Evolutionary conservation across 2,113 vertebrate species (phyloP), one percentile per base, ranked within the genome.

Genomic region (Hemicordylus capensis): DNA sequence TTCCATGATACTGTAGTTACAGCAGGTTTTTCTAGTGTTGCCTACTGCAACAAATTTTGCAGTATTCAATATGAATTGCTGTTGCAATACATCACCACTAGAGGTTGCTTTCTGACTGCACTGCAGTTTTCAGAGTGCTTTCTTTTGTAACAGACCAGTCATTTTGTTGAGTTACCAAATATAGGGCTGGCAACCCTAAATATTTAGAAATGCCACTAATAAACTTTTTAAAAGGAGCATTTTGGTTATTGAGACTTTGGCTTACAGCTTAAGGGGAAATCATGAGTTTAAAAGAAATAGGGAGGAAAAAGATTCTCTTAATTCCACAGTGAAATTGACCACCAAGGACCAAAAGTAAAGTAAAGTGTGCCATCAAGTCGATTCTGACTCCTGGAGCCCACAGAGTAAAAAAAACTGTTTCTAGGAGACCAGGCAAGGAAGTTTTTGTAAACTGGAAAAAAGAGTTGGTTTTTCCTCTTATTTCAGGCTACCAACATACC

Each of bases 101-200:
- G 94, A 93, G 93, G 94, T 78, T 86, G 76, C 73, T 78, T 89
- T 85, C 59, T 76, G 89, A 82, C 91, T 81, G 59, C 87, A 72
- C 51, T 87, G 87, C 7, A 1, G 0, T 22, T 56, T 39, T n/a
- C 10, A n/a, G 8, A 39, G 39, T n/a, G n/a, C 26, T 31, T 66
- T 26, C n/a, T 42, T 80, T 22, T 17, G 54, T 24, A 69, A 37
- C 22, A 54, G 20, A 37, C n/a, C 17, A 48, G 19, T 39, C 61
- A n/a, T 42, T 72, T 81, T 42, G 26, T 37, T 31, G 15, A 72
- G 34, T 72, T 66, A 81, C 44, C 1, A 7, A n/a, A 70, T 42
- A 48, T 6, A 74, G 56, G 56, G 17, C 19, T 24, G 20, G 44
- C 10, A n/a, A 34, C 20, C 6, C 5, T 20, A 59, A 58, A 74